Conservation (phyloP, 2,113 vertebrate species). For the Petrocephalus zakoni region DNA sequence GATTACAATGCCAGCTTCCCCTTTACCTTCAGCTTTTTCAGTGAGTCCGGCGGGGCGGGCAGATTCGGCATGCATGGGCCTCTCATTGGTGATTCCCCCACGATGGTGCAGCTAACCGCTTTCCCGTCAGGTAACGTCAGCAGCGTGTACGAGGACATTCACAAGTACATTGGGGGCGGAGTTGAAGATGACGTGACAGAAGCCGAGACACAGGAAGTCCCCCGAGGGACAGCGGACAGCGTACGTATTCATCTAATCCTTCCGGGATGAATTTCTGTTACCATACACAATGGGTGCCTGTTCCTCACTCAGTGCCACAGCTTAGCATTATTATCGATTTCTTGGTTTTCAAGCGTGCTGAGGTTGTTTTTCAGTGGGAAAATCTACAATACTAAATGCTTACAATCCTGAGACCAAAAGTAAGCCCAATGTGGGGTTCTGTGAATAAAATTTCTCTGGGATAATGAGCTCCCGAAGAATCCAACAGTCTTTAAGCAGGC, state of each 20-base stretch:
- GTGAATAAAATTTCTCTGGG: background rate
- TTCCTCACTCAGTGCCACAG: background rate
- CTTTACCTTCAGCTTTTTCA: conserved; percentile 42
- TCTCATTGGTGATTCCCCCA: background rate
- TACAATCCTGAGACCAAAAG: background rate
- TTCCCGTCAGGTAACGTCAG: conserved; percentile 34
- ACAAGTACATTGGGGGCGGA: background rate
- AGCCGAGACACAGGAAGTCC: background rate
- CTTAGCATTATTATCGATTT: background rate
- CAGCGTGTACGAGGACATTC: conserved; percentile 10
- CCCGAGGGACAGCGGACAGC: background rate
- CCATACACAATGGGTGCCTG: background rate
- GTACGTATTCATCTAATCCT: background rate
- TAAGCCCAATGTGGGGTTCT: background rate
- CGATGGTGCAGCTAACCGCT: background rate
- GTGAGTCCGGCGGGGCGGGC: conserved; percentile 25
- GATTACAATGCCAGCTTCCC: conserved; percentile 36
- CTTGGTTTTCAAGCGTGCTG: background rate
- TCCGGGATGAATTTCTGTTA: background rate
- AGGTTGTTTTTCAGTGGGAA: background rate
- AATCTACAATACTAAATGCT: background rate
- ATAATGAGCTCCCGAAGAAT: background rate
- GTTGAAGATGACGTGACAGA: background rate
- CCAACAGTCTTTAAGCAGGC: background rate
- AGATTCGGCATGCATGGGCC: background rate